Conservation (phyloP, 2,888 invertebrate genomes). For the Cryptops parisi region DNA sequence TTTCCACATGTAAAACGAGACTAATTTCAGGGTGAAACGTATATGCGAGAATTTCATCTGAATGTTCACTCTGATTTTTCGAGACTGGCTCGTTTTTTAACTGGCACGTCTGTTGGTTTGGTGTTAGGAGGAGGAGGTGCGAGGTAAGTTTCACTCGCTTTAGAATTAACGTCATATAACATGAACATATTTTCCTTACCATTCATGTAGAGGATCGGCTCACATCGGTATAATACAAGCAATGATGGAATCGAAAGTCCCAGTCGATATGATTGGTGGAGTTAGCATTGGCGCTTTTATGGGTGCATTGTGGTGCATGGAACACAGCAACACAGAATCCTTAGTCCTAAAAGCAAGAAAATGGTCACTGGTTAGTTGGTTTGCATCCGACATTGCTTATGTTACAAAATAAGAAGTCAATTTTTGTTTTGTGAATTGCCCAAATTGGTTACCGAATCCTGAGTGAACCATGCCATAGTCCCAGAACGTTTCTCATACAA, state of each 20-base stretch:
- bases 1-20: no score
- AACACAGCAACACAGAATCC: slow-evolving; percentile 64
- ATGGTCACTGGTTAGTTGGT: slow-evolving; percentile 67
- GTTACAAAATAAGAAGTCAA: no score
- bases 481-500: no score
- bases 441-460: no score
- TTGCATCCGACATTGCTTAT: not conserved
- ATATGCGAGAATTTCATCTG: slow-evolving; percentile 75
- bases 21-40: slow-evolving; percentile 72
- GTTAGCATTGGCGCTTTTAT: slow-evolving; percentile 97
- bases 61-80: slow-evolving; percentile 95
- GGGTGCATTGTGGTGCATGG: slow-evolving; percentile 94
- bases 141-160: slow-evolving; percentile 27
- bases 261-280: slow-evolving; percentile 98
- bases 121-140: slow-evolving; percentile 98
- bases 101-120: slow-evolving; percentile 87
- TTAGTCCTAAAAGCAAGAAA: slow-evolving; percentile 87
- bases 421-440: no score
- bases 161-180: not conserved
- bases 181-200: no score
- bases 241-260: slow-evolving; percentile 90
- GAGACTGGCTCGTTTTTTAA: slow-evolving; percentile 87
- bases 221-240: slow-evolving; percentile 96
- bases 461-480: no score
- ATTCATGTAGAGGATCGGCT: slow-evolving; percentile 84